Evolutionary conservation across 2,888 invertebrate species (phyloP).

Genomic region (Hydrotaea cyrtoneurina): DNA sequence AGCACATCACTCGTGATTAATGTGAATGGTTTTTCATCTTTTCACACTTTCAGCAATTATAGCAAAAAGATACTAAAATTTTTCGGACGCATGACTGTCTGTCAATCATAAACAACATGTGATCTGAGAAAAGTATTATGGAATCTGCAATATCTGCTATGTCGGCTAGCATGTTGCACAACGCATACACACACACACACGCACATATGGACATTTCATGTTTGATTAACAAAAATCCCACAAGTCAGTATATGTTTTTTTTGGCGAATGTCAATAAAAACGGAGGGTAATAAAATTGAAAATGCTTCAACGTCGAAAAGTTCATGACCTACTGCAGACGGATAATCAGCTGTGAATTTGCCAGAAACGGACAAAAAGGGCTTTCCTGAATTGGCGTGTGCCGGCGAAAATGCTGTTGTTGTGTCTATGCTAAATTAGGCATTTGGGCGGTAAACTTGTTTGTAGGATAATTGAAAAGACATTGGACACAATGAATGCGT

Average conservation of each 20-base stretch:
- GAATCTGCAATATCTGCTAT: background rate
- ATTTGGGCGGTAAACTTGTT: no score
- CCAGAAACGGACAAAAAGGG: background rate
- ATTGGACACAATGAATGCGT: no score
- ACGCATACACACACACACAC: background rate
- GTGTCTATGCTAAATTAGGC: no score
- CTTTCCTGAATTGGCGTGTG: no score
- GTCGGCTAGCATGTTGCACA: background rate
- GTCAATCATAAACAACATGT: conserved; percentile 7
- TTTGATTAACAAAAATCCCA: background rate
- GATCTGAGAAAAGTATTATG: background rate
- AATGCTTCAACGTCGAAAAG: background rate
- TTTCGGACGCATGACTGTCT: background rate
- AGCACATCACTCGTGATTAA: conserved; percentile 31
- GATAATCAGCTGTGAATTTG: no score
- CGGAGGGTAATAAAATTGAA: conserved; percentile 1
- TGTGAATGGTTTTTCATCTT: conserved; percentile 25
- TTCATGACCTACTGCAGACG: background rate
- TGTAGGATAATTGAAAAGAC: no score
- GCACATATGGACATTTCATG: background rate
- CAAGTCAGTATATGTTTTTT: background rate
- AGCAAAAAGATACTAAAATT: conserved; percentile 6
- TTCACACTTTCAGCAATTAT: conserved; percentile 30
- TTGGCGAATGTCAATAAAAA: conserved; percentile 15
- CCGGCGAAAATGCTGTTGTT: no score